Evolutionary conservation across 2,888 invertebrate species (phyloP).

Genomic region (Volucella zonaria): DNA sequence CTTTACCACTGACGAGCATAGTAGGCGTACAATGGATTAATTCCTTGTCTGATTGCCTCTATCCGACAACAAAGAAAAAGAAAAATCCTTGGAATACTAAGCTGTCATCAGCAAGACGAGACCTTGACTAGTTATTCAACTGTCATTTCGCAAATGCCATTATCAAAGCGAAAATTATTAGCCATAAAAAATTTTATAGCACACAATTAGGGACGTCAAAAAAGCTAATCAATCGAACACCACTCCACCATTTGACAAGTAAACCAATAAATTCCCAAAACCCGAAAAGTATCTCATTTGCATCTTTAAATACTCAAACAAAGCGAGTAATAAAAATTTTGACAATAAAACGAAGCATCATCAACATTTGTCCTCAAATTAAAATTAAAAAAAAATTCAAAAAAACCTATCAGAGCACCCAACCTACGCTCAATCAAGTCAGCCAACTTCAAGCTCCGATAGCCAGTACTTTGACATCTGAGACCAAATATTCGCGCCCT

Average conservation of each 20-base stretch:
- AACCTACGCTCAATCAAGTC: conserved; percentile 52
- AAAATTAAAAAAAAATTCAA: conserved; percentile 32
- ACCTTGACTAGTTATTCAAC: conserved; percentile 21
- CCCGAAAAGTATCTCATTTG: conserved; percentile 53
- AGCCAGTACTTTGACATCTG: conserved; percentile 1
- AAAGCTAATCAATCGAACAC: conserved; percentile 65
- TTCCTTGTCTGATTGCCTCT: too few relatives aligned
- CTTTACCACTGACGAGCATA: too few relatives aligned
- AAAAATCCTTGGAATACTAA: too few relatives aligned
- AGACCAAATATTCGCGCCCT: conserved; percentile 54
- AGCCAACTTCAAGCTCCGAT: not conserved
- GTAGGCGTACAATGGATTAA: too few relatives aligned
- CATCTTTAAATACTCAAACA: conserved; percentile 63
- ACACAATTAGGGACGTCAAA: conserved; percentile 34
- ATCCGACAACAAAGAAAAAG: too few relatives aligned
- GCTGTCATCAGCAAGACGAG: not conserved
- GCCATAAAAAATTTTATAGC: conserved; percentile 34
- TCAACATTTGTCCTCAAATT: conserved; percentile 55
- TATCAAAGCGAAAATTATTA: conserved; percentile 13
- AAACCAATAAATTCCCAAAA: conserved; percentile 58
- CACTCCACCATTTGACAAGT: conserved; percentile 58
- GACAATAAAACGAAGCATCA: not conserved
- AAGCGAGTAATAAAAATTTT: conserved; percentile 53
- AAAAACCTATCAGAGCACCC: conserved; percentile 19
- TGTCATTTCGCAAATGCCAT: conserved; percentile 25